Percentiles rank a stretch among this genome's conserved stretches.
phyloP scores from a whole-genome alignment of 2,797 vertebrate species.

The Pseudochirops cupreus region DNA sequence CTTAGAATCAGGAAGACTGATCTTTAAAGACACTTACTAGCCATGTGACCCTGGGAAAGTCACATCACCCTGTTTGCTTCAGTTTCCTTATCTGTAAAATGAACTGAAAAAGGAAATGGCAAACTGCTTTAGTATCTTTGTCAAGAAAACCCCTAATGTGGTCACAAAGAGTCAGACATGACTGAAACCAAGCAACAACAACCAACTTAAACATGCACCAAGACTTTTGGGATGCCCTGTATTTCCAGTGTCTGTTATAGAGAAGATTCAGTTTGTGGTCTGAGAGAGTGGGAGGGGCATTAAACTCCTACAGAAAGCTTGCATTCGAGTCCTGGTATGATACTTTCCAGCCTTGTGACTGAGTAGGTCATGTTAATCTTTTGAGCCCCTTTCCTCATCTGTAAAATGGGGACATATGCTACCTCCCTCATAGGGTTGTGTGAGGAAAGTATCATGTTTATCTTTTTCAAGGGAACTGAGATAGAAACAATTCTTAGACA shows the following conservation, averaged over 20 bases:
- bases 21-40: neutral
- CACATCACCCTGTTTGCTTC: neutral
- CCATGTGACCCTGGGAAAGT: neutral
- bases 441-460: neutral
- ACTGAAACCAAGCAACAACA: neutral
- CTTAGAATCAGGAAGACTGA: neutral
- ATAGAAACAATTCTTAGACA: neutral
- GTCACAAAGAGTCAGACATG: neutral
- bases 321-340: neutral
- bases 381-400: neutral
- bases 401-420: neutral
- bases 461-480: neutral
- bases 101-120: neutral
- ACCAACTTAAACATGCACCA: neutral
- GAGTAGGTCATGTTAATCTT: neutral
- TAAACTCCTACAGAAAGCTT: neutral
- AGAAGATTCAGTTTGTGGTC: neutral
- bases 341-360: neutral
- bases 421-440: neutral
- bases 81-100: neutral
- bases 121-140: neutral
- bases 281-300: neutral
- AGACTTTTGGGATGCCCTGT: neutral
- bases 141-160: neutral
- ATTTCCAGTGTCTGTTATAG: neutral